Conservation (phyloP, 2,797 vertebrate species). For the Synaphobranchus kaupii region DNA sequence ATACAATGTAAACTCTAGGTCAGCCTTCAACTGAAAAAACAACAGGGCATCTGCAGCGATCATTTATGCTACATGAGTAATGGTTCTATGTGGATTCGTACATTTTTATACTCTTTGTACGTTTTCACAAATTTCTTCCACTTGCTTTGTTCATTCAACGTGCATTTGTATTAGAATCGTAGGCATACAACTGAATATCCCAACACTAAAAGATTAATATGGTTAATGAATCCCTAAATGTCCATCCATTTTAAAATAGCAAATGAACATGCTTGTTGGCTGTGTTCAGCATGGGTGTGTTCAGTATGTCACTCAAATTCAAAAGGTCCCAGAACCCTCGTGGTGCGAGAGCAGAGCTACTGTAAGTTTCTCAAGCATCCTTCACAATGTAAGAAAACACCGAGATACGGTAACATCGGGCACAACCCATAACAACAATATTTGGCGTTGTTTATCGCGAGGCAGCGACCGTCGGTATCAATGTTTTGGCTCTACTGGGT, state of each 20-base stretch:
- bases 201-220: neutral
- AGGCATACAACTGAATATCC: neutral
- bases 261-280: neutral
- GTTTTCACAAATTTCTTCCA: neutral
- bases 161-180: neutral
- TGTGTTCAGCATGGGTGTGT: neutral
- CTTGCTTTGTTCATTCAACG: neutral
- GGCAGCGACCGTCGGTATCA: conserved; percentile 50
- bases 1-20: neutral
- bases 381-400: conserved; percentile 24
- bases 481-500: conserved; percentile 56
- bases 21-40: neutral
- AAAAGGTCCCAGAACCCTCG: neutral
- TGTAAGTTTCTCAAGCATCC: conserved; percentile 37
- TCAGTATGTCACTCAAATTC: neutral
- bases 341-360: neutral
- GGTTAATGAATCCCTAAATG: neutral
- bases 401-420: conserved; percentile 38
- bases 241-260: neutral
- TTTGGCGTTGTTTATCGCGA: conserved; percentile 48
- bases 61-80: neutral
- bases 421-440: conserved; percentile 49
- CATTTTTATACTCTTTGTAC: neutral
- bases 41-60: neutral
- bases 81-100: neutral